Evolutionary conservation across 2,113 vertebrate genomes (phyloP), one percentile per base, ranked within the genome.

Genomic region (Andinoacara biseriatus): DNA sequence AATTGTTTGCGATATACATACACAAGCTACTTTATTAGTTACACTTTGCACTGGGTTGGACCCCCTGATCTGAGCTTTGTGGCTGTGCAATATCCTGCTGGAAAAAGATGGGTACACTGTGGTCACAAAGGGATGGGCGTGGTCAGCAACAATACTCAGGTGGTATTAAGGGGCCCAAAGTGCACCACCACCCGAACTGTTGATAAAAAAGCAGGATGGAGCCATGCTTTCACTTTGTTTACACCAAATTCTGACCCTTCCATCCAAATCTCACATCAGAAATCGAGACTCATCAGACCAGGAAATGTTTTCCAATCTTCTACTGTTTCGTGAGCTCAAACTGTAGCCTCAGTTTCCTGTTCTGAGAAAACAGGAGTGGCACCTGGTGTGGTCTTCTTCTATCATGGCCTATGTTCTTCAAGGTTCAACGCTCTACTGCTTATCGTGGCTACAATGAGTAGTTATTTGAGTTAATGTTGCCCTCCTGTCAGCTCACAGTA

Each of bases 41-140:
- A 69, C 43, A 13, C 24, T 29, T 69, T 20, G 9, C 11, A 0
- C 24, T 0, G 4, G 10, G 1, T 5, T 69, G 0, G 15, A 6
- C 1, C 5, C 43, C 15, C 2, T 43, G 40, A 43, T 43, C 1
- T 43, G 40, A 43, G 40, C 4, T 43, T 43, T 43, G 40, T 43
- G 13, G 6, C 38, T 4, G 10, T 40, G 38, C 3, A 10, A 4
- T 40, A 43, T 14, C 40, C 40, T 43, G 2, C 13, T 43, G 40
- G 11, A 14, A 43, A 11, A 11, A 40, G 38, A 33, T 33, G 35
- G 35, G 35, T 38, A 2, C 9, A 13, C 11, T 67, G 22, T 7
- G 22, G 63, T 49, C 22, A 29, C 18, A 24, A 18, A 26, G 26
- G 40, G 40, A 49, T 29, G 63, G 26, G 46, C 15, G 0, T 49